Percentiles rank a stretch among this genome's conserved stretches.
phyloP scores from a whole-genome alignment of 2,888 invertebrate genomes.

The Chouioia cunea region DNA sequence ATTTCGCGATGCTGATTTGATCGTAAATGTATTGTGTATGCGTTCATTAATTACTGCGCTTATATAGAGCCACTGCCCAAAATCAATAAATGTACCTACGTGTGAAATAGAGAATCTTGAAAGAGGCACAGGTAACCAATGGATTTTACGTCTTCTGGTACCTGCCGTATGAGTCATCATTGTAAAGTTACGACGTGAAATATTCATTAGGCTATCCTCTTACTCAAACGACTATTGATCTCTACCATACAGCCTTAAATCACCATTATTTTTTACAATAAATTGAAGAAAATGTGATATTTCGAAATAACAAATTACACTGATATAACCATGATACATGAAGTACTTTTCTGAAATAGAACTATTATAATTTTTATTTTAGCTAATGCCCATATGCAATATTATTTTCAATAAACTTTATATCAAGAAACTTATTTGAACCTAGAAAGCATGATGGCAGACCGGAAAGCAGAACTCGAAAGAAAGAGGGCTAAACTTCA shows the following conservation, averaged over 20 bases:
- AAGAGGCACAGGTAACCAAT: constrained; percentile 31
- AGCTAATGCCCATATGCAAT: background rate
- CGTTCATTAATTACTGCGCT: background rate
- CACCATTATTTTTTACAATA: no score
- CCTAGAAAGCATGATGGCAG: constrained; percentile 75
- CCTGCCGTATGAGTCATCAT: background rate
- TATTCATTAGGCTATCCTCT: no score
- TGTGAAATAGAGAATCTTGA: background rate
- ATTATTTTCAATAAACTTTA: background rate
- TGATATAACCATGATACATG: no score
- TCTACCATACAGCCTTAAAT: no score
- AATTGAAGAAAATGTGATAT: no score
- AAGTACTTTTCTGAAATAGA: background rate
- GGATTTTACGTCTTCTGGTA: background rate
- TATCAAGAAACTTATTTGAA: constrained; percentile 11
- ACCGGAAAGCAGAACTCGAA: constrained; percentile 92
- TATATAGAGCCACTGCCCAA: constrained; percentile 26
- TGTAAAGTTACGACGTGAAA: background rate
- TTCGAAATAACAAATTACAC: no score
- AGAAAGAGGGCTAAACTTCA: constrained; percentile 92
- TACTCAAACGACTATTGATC: no score
- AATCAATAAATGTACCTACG: constrained; percentile 37
- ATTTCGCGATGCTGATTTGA: no score
- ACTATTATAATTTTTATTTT: background rate
- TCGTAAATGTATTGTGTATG: no score